These are phyloP conservation scores for Drosophila pruinosa DNA, from an alignment of 1,140 invertebrate species.

Conservation along the genomic window DNA sequence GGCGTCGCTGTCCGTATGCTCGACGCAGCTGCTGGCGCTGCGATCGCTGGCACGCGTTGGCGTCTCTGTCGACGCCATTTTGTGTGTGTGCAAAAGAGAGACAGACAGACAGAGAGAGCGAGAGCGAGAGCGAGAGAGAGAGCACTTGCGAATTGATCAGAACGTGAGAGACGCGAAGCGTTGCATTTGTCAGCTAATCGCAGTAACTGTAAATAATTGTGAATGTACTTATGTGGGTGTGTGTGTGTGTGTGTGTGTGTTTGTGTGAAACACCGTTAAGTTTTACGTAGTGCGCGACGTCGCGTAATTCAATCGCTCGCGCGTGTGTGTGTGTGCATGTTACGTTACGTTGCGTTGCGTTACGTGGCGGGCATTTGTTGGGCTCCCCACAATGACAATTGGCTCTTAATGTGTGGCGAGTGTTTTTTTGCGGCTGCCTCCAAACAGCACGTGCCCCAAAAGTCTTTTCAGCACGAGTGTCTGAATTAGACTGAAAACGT, in stretches of 20 bases:
- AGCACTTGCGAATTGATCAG: slow-evolving; percentile 17
- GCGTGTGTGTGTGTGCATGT: slow-evolving; percentile 4
- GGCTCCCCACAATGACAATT: slow-evolving; percentile 10
- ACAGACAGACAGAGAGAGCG: neutral
- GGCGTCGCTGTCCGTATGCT: slow-evolving; percentile 31
- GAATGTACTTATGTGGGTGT: slow-evolving; percentile 14
- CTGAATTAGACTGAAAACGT: slow-evolving; percentile 83
- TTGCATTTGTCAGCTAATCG: slow-evolving; percentile 15
- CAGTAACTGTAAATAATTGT: neutral
- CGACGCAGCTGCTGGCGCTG: slow-evolving; percentile 2
- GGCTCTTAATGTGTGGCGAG: slow-evolving; percentile 11
- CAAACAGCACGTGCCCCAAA: slow-evolving; percentile 72
- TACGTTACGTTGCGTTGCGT: slow-evolving; percentile 58
- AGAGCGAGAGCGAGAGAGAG: neutral
- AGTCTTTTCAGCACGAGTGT: slow-evolving; percentile 83
- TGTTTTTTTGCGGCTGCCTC: slow-evolving; percentile 5
- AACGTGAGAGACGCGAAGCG: neutral
- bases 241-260: slow-evolving; percentile 16
- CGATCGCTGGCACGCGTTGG: slow-evolving; percentile 22
- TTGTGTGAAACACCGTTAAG: slow-evolving; percentile 11
- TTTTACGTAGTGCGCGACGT: slow-evolving; percentile 9
- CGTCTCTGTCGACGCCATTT: slow-evolving; percentile 45
- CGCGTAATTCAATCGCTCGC: slow-evolving; percentile 16
- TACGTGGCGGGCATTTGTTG: slow-evolving; percentile 38
- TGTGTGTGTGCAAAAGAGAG: slow-evolving; percentile 10